Evolutionary conservation across 92 coral and sea anemone species (phyloP), one percentile per base, ranked within the genome.

Genomic region (Bergia sp.): DNA sequence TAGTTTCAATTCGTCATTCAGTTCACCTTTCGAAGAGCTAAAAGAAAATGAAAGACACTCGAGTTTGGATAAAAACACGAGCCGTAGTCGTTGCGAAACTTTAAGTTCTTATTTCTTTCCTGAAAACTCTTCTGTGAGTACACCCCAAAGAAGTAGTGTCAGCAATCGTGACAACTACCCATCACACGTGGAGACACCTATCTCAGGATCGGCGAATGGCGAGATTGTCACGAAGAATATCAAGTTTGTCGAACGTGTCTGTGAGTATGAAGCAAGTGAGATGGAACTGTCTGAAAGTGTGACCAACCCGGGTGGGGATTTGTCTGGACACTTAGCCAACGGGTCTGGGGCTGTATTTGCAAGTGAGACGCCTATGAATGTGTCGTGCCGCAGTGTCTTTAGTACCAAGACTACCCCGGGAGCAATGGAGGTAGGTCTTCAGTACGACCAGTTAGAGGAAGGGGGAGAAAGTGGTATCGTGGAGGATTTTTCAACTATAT

Each of bases 51-150:
- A 84, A 23, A 84, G 29, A 20, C 43, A 45, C 50, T 41, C 77
- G 20, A 9, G 11, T 10, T 71, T 49, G 20, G 65, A 44, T 69
- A 16, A 9, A 36, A 47, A 72, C 61, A 23, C 3, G 9, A 65
- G 43, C 4, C 87, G 87, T 36, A 84, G 79, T 73, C 87, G 87
- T 20, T 84, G 87, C 36, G 87, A 84, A 21, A 84, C 79, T 36
- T 29, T 82, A 82, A 82, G 86, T 41, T 65, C 73, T 72, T 66
- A 65, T n/a, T 42, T 82, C 9, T 23, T 45, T 5, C 23, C 78
- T 16, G 78, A 71, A 44, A 69, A 71, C 18, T 71, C 66, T n/a
- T 73, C 61, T 45, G 36, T 74, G 23, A 13, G 44, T 84, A 84
- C 87, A 37, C 87, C 87, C 61, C 75, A 65, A 37, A 84, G 41